Evolutionary conservation across 2,888 invertebrate species (phyloP).

Genomic region (Neoascia interrupta): DNA sequence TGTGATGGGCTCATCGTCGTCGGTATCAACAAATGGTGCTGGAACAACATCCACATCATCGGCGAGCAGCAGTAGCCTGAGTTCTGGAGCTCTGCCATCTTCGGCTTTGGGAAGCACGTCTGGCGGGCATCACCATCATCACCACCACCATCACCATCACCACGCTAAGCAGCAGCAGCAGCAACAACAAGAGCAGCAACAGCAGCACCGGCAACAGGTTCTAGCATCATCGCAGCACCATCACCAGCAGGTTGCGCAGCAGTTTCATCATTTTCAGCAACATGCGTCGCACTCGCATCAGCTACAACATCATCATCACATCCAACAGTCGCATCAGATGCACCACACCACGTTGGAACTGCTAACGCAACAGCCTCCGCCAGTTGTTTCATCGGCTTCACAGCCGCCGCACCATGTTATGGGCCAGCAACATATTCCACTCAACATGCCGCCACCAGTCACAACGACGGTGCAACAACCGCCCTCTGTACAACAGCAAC

Average conservation of each 20-base stretch:
- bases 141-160: slow-evolving; percentile 65
- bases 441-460: slow-evolving; percentile 60
- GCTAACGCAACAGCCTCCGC: slow-evolving; percentile 67
- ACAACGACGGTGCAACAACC: slow-evolving; percentile 67
- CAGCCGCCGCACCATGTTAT: slow-evolving; percentile 64
- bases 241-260: slow-evolving; percentile 56
- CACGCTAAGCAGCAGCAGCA: slow-evolving; percentile 73
- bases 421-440: slow-evolving; percentile 52
- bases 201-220: slow-evolving; percentile 57
- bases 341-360: slow-evolving; percentile 53
- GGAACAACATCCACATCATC: slow-evolving; percentile 60
- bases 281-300: slow-evolving; percentile 60
- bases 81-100: slow-evolving; percentile 34
- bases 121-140: slow-evolving; percentile 68
- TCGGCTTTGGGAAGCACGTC: slow-evolving; percentile 21
- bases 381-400: slow-evolving; percentile 34
- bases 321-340: slow-evolving; percentile 52
- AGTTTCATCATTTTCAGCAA: slow-evolving; percentile 71
- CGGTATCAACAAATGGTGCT: slow-evolving; percentile 37
- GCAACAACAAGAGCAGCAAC: slow-evolving; percentile 68
- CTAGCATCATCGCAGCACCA: slow-evolving; percentile 43
- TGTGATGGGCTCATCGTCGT: slow-evolving; percentile 8
- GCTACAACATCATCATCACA: slow-evolving; percentile 62
- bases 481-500: slow-evolving; percentile 60
- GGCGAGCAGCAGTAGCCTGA: slow-evolving; percentile 55